phyloP scores from a whole-genome alignment of 2,888 invertebrate genomes.

The Nematopogon swammerdamellus region DNA sequence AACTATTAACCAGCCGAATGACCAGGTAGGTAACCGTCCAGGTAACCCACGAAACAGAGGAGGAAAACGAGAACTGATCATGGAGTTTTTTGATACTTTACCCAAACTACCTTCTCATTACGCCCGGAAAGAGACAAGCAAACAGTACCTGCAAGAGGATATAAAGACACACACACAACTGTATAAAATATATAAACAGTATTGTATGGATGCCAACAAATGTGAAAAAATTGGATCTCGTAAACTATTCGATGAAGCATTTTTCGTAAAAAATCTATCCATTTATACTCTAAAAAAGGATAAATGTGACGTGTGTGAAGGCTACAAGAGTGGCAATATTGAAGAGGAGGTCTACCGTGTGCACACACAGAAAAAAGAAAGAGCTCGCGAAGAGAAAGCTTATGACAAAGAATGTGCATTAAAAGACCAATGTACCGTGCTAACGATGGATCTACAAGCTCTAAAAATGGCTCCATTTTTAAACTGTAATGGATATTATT shows the following conservation, averaged over 20 bases:
- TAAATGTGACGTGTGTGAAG: conserved; percentile 5
- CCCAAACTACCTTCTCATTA: conserved; percentile 5
- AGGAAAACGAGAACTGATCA: conserved; percentile 2
- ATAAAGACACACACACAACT: conserved; percentile 3
- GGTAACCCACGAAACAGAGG: not conserved
- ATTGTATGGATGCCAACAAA: conserved; percentile 2
- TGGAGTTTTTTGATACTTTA: conserved; percentile 3
- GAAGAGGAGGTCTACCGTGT: conserved; percentile 2
- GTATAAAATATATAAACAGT: conserved; percentile 3
- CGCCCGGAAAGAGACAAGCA: conserved; percentile 3
- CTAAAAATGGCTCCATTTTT: conserved; percentile 1
- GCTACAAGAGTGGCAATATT: conserved; percentile 2
- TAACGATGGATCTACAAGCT: conserved; percentile 1
- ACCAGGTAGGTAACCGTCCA: too few relatives aligned
- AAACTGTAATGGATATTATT: conserved; percentile 2
- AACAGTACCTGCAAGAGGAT: conserved; percentile 4
- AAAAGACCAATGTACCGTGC: conserved; percentile 1
- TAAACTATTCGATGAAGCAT: conserved; percentile 3
- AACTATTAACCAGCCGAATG: too few relatives aligned
- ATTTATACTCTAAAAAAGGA: conserved; percentile 4
- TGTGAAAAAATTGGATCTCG: conserved; percentile 2
- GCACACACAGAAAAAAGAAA: conserved; percentile 1
- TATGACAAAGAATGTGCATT: conserved; percentile 2
- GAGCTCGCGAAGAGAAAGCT: conserved; percentile 2
- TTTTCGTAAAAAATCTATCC: conserved; percentile 3